These are phyloP conservation scores for Eilema depressum DNA, from an alignment of 2,888 invertebrate genomes.

Conservation along the genomic window DNA sequence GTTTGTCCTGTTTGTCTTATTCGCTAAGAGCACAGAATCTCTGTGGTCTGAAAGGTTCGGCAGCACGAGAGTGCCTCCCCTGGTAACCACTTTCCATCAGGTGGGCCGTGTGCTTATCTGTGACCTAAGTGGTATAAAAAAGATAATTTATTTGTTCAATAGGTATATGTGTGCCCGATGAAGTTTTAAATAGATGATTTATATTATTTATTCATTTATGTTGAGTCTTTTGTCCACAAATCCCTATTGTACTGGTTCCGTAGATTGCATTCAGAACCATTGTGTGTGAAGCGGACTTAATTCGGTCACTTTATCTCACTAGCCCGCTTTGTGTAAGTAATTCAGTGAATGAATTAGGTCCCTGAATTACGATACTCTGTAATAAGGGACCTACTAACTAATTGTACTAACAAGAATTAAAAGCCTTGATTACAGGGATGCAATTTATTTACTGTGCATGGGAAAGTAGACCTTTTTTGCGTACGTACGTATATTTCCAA, in stretches of 20 bases:
- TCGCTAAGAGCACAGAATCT: no score
- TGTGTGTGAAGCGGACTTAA: background rate
- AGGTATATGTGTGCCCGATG: background rate
- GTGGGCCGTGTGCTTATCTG: no score
- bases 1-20: no score
- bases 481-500: background rate
- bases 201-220: background rate
- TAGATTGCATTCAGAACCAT: no score
- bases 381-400: conserved; percentile 30
- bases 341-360: background rate
- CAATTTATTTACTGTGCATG: conserved; percentile 21
- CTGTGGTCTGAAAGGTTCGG: no score
- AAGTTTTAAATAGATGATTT: background rate
- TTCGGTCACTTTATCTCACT: conserved; percentile 7
- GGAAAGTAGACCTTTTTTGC: background rate
- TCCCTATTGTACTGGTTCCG: background rate
- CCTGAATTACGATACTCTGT: background rate
- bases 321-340: background rate
- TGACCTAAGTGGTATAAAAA: no score
- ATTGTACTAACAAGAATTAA: conserved; percentile 25
- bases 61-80: no score
- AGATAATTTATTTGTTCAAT: no score
- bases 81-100: no score
- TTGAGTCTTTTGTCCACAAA: background rate
- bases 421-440: conserved; percentile 17